A percentile compares a stretch with the other conserved stretches of the same genome.
These are phyloP conservation scores for Arctocebus calabarensis DNA, from an alignment of 2,797 vertebrate genomes.

Conservation along the genomic window DNA sequence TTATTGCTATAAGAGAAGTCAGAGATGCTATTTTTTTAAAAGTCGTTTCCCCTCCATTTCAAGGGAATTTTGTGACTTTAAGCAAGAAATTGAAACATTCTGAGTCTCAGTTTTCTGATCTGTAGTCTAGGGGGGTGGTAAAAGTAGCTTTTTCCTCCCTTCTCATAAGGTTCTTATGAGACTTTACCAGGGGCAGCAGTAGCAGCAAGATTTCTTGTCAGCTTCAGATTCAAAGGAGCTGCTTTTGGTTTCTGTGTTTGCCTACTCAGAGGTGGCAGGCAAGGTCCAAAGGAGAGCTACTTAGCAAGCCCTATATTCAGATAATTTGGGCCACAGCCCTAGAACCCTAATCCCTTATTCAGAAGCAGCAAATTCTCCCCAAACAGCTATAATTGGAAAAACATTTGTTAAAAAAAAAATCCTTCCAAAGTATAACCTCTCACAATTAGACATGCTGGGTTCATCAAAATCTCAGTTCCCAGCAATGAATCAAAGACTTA, in stretches of 20 bases:
- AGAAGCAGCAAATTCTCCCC: background rate
- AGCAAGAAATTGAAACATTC: background rate
- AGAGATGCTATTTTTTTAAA: background rate
- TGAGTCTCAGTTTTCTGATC: slow-evolving; percentile 21
- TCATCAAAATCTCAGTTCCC: slow-evolving; percentile 43
- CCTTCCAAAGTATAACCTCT: background rate
- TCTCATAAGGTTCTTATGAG: background rate
- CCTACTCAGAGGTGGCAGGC: background rate
- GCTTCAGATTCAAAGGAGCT: background rate
- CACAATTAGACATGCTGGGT: background rate
- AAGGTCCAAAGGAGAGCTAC: background rate
- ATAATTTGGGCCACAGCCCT: background rate
- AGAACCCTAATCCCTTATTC: background rate
- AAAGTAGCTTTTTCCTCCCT: background rate
- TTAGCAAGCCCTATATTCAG: background rate
- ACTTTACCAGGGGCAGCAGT: background rate
- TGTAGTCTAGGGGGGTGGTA: slow-evolving; percentile 1
- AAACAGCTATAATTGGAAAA: slow-evolving; percentile 35
- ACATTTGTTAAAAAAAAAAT: slow-evolving; percentile 56
- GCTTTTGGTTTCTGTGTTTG: slow-evolving; percentile 22
- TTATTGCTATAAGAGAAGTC: background rate
- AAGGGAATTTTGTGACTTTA: background rate
- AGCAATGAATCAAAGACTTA: background rate
- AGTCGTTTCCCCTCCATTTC: background rate
- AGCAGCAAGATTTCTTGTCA: background rate